Base-by-base conservation (phyloP, 2,113 vertebrate genomes). In the Cyanistes caeruleus region DNA sequence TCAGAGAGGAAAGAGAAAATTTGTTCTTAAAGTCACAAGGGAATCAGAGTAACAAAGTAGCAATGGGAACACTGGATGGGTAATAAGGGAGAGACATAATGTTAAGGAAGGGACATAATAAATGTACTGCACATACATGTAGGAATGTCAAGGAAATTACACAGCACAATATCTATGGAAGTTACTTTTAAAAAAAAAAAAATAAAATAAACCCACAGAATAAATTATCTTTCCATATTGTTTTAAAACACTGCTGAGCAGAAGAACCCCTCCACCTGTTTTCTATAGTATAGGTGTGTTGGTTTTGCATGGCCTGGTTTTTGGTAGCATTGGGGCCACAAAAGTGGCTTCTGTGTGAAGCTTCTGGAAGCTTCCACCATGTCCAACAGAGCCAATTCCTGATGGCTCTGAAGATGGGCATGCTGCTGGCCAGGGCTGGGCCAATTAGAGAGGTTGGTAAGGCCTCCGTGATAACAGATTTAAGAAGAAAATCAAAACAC, bases 1-100 rank as follows among this genome's bases (percentile, higher is more conserved):
- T 84, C 95, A 95, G 41, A 92, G 7, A 95, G 83, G 51, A 83
- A 89, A 68, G 44, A 84, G 11, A 49, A 95, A 82, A 91, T 82
- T 93, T 94, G 75, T 89, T 85, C 86, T n/a, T 51, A 63, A 39
- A 93, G 62, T 76, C 90, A 93, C 43, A 55, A 62, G 51, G 60
- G 78, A 97, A 77, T 67, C n/a, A 68, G 22, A 59, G 23, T 41
- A 86, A 79, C 43, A 88, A 75, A 86, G 43, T 7, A 72, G 25
- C 27, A 65, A 81, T 18, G 25, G 93, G 43, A 96, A 55, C 33
- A 81, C 33, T 43, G 48, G 31, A 64, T 24, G 5, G 9, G 17
- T 51, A 69, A 86, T 64, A 87, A 59, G 62, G 35, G 13, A 73
- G 81, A 59, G 21, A 72, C 31, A 5, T 46, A 28, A 21, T 13